Evolutionary conservation across 1,140 invertebrate genomes (phyloP), one percentile per base, ranked within the genome.

Genomic region (Pogonognathellus flavescens): DNA sequence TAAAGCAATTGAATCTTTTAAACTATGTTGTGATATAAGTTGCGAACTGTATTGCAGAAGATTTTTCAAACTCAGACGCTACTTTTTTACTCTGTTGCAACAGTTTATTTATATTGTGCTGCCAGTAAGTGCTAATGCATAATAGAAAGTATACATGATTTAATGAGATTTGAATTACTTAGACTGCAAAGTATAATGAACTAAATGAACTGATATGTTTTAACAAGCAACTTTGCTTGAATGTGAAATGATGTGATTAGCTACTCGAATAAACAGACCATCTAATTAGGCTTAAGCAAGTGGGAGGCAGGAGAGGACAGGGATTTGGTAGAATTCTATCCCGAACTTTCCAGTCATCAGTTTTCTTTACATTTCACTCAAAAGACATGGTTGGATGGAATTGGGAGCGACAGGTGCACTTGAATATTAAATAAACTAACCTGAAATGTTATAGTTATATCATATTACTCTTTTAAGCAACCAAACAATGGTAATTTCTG

Each of bases 261-360:
- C 25, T 31, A 76, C 70, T 14, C 31, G 31, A 76, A 16, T 76
- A 16, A 76, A 50, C 16, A 31, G n/a, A 49, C 70, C 70, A 50
- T 76, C 70, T 76, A 76, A 76, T 76, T 76, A 76, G 22, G 25
- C n/a, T 49, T 49, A 76, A 76, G 31, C 41, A 76, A 76, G 31
- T 76, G 49, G 70, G 31, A 13, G 14, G 22, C 25, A 76, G 70
- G n/a, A n/a, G n/a, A 76, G 13, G 49, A 31, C 31, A n/a, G 49
- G 41, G 16, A 76, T 76, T 25, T 25, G n/a, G n/a, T n/a, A 76
- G 70, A 76, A 49, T 76, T 76, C 70, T 50, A 31, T 31, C 25
- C 31, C 49, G 49, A 62, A 76, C 70, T 76, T 76, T 76, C 70
- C n/a, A 49, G 31, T 76, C 70, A 41, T 41, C 1, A 41, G 31